Base-by-base conservation (phyloP, 2,113 vertebrate species). In the Phoxinus phoxinus region DNA sequence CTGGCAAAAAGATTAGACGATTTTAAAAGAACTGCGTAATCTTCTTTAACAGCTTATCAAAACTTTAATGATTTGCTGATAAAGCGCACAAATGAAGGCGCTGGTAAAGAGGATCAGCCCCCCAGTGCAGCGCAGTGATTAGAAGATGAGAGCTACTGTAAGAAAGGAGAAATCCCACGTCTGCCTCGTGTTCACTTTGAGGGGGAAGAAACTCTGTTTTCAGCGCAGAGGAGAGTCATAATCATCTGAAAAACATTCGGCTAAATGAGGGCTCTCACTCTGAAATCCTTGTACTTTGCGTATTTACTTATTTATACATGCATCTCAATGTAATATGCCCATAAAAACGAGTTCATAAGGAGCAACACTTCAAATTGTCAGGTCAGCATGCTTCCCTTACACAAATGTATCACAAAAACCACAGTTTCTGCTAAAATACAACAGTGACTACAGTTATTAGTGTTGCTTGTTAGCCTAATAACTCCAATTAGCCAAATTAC, bases 41-140 rank as follows among this genome's bases (percentile, higher is more conserved):
- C 94, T 94, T 92, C 94, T 95, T 95, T 93, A 94, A 95, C 91
- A 94, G 94, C 94, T 95, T 95, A 95, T 95, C 94, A 94, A 94
- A 95, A 95, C 94, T 95, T 95, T 93, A 95, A 95, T 95, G 95
- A 95, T 95, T 94, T 93, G 90, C 90, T 92, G 95, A 95, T 95
- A 95, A 95, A 95, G 93, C 94, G 93, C 93, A 94, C 92, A 94
- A 95, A 95, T 95, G 94, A 95, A 95, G 94, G 93, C 94, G 93
- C 93, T 93, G 92, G 93, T 93, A 95, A 95, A 95, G 94, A 95
- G 94, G 94, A 95, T 95, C 94, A 95, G 93, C 93, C 93, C 93
- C 91, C 92, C 92, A 94, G 93, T 94, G 93, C 93, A 93, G 94
- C 94, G 91, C 91, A 94, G 94, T 95, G 95, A 95, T 95, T 95